Evolutionary conservation across 2,113 vertebrate genomes (phyloP).

Genomic region (Passerina amoena): DNA sequence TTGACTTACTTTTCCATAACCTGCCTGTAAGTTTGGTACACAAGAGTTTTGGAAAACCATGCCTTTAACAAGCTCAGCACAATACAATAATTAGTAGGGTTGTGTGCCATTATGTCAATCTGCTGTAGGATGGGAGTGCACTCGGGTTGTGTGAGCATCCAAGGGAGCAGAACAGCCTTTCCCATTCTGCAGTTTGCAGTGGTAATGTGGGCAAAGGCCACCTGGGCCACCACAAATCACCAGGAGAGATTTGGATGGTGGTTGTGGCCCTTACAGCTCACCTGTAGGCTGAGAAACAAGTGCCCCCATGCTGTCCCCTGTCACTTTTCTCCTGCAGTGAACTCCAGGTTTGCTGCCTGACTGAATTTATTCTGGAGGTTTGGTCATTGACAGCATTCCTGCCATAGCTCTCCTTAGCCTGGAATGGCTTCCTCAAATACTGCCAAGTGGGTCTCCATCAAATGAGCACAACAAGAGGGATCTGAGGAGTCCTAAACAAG

Average conservation of each 20-base stretch:
- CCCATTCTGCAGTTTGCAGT: background rate
- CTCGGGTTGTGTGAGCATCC: fast-evolving
- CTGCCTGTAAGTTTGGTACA: background rate
- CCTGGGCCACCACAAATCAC: background rate
- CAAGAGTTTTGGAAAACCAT: background rate
- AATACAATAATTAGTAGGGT: no score
- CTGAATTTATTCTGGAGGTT: background rate
- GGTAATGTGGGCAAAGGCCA: background rate
- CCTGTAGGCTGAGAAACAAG: background rate
- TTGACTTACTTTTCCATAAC: background rate
- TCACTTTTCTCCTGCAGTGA: background rate
- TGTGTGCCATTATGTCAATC: fast-evolving
- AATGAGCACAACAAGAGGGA: background rate
- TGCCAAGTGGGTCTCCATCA: background rate
- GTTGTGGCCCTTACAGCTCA: background rate
- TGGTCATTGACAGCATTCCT: background rate
- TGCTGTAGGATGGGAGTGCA: fast-evolving
- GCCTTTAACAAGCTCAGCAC: background rate
- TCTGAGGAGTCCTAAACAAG: background rate
- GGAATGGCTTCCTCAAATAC: background rate
- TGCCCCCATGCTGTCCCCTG: background rate
- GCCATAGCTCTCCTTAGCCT: background rate
- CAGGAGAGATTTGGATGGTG: background rate
- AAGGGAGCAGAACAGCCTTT: background rate
- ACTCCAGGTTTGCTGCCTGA: background rate